phyloP scores from a whole-genome alignment of 2,797 vertebrate species.

The Hirundo rustica region DNA sequence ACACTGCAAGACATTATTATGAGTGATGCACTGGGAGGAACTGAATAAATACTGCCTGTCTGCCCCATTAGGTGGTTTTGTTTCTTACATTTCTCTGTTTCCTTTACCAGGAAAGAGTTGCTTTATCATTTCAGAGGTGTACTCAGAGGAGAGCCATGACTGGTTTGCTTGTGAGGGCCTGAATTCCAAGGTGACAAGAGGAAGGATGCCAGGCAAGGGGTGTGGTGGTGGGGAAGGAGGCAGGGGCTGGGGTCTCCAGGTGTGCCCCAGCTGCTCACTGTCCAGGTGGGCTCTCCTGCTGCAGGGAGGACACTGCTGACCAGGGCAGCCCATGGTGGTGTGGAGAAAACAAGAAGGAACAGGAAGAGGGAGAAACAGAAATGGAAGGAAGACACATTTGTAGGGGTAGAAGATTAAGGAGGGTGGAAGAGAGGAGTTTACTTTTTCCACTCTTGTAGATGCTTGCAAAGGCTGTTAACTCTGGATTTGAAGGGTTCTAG shows the following conservation, averaged over 20 bases:
- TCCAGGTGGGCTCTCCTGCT: not conserved
- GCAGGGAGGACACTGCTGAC: not conserved
- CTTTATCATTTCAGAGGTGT: not conserved
- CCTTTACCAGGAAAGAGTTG: not conserved
- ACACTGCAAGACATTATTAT: not conserved
- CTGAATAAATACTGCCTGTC: constrained; percentile 28
- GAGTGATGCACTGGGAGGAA: not conserved
- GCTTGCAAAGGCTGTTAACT: not conserved
- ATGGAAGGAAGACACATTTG: not conserved
- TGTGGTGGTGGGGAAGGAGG: accelerated
- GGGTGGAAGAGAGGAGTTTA: not conserved
- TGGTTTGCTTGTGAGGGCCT: not conserved
- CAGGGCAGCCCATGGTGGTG: not conserved
- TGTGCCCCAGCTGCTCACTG: not conserved
- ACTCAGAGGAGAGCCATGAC: not conserved
- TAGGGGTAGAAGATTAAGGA: not conserved
- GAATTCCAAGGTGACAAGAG: not conserved
- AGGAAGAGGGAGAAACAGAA: not conserved
- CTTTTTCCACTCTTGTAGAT: not conserved
- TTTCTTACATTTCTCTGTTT: not conserved
- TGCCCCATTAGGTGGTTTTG: constrained; percentile 25
- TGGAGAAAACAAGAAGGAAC: not conserved
- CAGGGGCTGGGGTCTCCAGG: not conserved
- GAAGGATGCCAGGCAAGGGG: not conserved
- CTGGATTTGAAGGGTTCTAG: not conserved